Base-by-base conservation (phyloP, 2,113 vertebrate genomes). In the Dasyurus viverrinus region DNA sequence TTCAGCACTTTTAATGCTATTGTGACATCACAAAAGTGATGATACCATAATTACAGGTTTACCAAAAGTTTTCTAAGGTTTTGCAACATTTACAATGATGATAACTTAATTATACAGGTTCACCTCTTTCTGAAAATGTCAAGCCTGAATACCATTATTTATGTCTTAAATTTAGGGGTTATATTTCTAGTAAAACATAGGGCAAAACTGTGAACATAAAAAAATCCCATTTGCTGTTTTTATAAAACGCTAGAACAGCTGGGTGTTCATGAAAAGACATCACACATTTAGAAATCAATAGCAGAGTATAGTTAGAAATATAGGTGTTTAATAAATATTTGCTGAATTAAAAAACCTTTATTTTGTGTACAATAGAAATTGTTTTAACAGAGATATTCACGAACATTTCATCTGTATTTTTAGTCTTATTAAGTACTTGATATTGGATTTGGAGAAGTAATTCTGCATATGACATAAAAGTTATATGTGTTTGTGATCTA, bases 141-240 rank as follows among this genome's bases (percentile, higher is more conserved):
- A 91, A 96, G 91, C n/a, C 42, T 26, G 53, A 96, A 52, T 16
- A 36, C 25, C 36, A 2, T 89, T 91, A 52, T 48, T 53, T 89
- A 89, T 57, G 48, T 26, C 84, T n/a, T 5, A 6, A 52, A 53
- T 90, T 94, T 95, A 42, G 89, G 52, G 50, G 26, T 52, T 47
- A 91, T 93, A 36, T 92, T 97, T 97, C 93, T 89, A 97, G 94
- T 54, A 50, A 94, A 54, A n/a, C 54, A 90, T 93, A 55, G 46
- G 91, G 90, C 52, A 94, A 93, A 93, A n/a, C 48, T 53, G 90
- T 90, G 93, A 94, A 92, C 92, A 68, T 60, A 92, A 50, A 54
- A 96, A 93, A 84, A 90, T 46, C 47, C 57, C 46, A 50, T 47
- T 42, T 14, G 68, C 91, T 22, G 4, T 84, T 55, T 84, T 54